Base-by-base conservation (phyloP, 2,113 vertebrate genomes). In the Cryptomyrus ogoouensis region DNA sequence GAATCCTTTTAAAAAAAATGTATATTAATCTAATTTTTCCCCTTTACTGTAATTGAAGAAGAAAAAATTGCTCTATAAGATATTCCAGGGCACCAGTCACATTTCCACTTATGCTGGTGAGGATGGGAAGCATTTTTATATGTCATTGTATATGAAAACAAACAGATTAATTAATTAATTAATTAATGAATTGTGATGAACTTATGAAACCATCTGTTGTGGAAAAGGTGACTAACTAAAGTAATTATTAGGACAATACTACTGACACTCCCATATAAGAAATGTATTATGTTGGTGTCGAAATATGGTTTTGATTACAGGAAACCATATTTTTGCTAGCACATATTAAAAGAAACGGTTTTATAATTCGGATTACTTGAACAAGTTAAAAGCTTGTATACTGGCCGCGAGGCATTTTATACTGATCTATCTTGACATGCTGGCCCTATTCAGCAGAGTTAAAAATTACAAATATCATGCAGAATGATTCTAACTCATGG, bases 381-480 rank as follows among this genome's bases (percentile, higher is more conserved):
- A 94, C 95, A 92, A 89, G 91, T 92, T 91, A 92, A 94, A 94
- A 53, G 91, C 91, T 88, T 94, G 92, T 92, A 91, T 83, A 90
- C 91, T 93, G 92, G 94, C 94, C 95, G 87, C 89, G 87, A 93
- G 95, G 94, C 92, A 2, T 92, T 92, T 91, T 91, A 86, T 91
- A 47, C 89, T 91, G 94, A 94, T 95, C 93, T 90, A 92, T 93
- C 93, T 92, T 93, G 94, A 95, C 94, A 94, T 92, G 92, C 88
- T 89, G 88, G 87, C 91, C 93, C 93, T 92, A 90, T 92, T 21
- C 94, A 94, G 93, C 91, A 90, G 90, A 93, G 93, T 91, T 94
- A 92, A 94, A 94, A 94, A 95, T 95, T 94, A 95, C 93, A 93
- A 94, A 95, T 95, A 96, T 95, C 94, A 94, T 94, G 93, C 93